Evolutionary conservation across 2,888 invertebrate genomes (phyloP).

Genomic region (Drosophila pegasa): DNA sequence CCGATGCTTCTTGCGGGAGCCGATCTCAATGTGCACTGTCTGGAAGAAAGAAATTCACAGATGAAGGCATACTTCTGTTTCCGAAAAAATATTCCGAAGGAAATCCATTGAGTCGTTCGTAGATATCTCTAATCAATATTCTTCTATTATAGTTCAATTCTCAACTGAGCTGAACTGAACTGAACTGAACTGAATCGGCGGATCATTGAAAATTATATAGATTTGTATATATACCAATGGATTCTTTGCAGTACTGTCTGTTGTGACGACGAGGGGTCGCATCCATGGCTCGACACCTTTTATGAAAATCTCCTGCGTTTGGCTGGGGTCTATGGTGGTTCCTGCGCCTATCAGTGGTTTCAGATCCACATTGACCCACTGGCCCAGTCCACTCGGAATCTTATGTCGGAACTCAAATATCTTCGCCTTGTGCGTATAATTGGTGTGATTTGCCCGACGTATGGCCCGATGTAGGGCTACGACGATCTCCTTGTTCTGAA

Average conservation of each 20-base stretch:
- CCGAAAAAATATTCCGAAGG: no score
- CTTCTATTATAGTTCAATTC: not conserved
- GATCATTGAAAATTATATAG: not conserved
- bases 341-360: constrained; percentile 88
- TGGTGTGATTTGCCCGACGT: constrained; percentile 73
- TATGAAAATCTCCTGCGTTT: constrained; percentile 91
- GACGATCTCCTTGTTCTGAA: constrained; percentile 68
- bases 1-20: constrained; percentile 84
- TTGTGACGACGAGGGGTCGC: constrained; percentile 89
- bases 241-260: constrained; percentile 83
- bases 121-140: no score
- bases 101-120: no score
- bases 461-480: constrained; percentile 80
- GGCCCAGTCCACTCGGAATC: constrained; percentile 81
- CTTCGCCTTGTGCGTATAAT: constrained; percentile 78
- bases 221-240: constrained; percentile 82
- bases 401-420: constrained; percentile 77
- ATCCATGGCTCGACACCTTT: constrained; percentile 88
- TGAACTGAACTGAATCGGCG: constrained; percentile 23
- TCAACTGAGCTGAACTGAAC: not conserved
- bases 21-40: constrained; percentile 84
- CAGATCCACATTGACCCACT: constrained; percentile 91
- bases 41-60: constrained; percentile 39
- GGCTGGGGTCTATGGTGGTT: constrained; percentile 85
- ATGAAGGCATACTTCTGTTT: no score